Percentiles rank a stretch among this genome's conserved stretches.
Conservation (phyloP, 2,113 vertebrate species). For the Phrynosoma blainvillii region DNA sequence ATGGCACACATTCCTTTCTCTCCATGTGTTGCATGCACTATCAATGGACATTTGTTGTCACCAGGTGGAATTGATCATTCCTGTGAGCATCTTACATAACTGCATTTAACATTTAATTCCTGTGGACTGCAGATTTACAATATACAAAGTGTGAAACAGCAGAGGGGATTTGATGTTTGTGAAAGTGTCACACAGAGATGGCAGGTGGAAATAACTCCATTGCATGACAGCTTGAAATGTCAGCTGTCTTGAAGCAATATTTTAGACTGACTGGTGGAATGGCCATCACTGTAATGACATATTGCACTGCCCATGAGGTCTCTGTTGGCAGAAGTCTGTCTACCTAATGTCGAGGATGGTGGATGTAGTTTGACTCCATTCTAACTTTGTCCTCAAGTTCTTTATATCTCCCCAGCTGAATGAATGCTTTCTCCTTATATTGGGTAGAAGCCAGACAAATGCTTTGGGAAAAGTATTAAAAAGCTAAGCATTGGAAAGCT, state of each 20-base stretch:
- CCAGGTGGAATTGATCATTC: neutral
- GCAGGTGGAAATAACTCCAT: neutral
- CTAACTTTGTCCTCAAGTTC: neutral
- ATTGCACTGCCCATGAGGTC: neutral
- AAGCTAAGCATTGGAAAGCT: neutral
- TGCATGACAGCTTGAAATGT: neutral
- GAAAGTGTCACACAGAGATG: neutral
- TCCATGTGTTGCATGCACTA: too few relatives aligned
- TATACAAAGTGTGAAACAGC: neutral
- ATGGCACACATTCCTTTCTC: neutral
- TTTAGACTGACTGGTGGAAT: neutral
- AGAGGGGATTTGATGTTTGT: neutral
- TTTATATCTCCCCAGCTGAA: neutral
- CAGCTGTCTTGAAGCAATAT: neutral
- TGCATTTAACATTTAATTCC: neutral
- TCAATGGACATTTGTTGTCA: neutral
- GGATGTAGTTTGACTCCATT: neutral
- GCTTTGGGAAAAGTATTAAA: neutral
- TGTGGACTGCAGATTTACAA: neutral
- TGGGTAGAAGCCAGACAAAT: neutral
- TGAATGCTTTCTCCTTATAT: neutral
- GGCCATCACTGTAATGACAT: neutral
- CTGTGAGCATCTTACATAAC: neutral
- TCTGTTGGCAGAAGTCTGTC: neutral
- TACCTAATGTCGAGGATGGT: neutral